Percentiles rank a stretch among this genome's conserved stretches.
Conservation (phyloP, 1,140 invertebrate species). For the Camponotus floridanus region DNA sequence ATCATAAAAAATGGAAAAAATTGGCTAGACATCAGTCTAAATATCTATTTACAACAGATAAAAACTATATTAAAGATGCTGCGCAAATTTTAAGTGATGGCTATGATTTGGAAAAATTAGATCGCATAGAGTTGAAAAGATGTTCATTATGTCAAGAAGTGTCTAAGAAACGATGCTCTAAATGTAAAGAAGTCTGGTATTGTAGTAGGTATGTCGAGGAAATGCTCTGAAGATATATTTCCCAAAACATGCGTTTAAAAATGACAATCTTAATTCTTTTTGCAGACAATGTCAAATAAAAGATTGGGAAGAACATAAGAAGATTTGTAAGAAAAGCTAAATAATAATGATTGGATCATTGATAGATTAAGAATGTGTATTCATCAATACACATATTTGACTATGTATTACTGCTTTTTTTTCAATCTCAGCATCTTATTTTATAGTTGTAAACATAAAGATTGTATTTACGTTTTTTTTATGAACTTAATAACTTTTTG, state of each 20-base stretch:
- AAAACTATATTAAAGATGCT: conserved; percentile 84
- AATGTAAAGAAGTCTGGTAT: conserved; percentile 86
- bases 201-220: conserved; percentile 83
- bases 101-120: conserved; percentile 85
- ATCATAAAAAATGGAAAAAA: conserved; percentile 87
- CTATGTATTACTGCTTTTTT: neutral
- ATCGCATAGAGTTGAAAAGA: conserved; percentile 78
- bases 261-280: conserved; percentile 21
- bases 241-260: neutral
- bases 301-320: conserved; percentile 84
- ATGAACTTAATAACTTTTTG: neutral
- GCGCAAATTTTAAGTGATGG: conserved; percentile 85
- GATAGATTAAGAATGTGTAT: conserved; percentile 17
- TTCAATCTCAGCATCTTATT: neutral
- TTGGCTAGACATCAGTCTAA: conserved; percentile 87
- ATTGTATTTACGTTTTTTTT: neutral
- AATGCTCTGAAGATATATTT: conserved; percentile 20
- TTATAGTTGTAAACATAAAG: neutral
- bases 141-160: conserved; percentile 83
- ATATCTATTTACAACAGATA: conserved; percentile 86
- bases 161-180: conserved; percentile 85
- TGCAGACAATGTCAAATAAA: conserved; percentile 85
- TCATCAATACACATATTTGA: neutral
- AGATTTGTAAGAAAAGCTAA: conserved; percentile 75
- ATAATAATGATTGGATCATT: conserved; percentile 51